phyloP scores from a whole-genome alignment of 2,888 invertebrate species.

The Orthosia incerta region DNA sequence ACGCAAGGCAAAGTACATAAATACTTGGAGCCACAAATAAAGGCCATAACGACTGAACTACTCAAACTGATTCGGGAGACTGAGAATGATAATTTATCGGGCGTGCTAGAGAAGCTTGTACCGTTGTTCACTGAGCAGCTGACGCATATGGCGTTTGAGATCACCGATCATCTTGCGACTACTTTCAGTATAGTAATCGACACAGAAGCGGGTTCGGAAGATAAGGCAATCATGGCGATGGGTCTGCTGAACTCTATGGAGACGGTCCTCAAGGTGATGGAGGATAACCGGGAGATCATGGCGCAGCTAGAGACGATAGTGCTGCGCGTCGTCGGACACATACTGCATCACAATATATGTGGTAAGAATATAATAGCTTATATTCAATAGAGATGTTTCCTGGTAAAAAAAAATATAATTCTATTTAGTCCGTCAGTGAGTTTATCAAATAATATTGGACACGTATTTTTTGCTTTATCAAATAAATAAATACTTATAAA shows the following conservation, averaged over 20 bases:
- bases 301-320: constrained; percentile 97
- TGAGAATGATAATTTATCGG: constrained; percentile 99
- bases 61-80: constrained; percentile 98
- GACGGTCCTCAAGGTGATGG: constrained; percentile 98
- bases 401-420: no score
- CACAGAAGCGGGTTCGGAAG: constrained; percentile 97
- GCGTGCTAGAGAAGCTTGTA: constrained; percentile 98
- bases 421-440: no score
- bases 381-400: constrained; percentile 10
- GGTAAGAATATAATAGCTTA: constrained; percentile 90
- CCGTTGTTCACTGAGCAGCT: constrained; percentile 97
- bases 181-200: constrained; percentile 95
- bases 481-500: no score
- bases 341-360: constrained; percentile 95
- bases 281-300: constrained; percentile 95
- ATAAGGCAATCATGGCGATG: constrained; percentile 99
- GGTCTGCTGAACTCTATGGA: constrained; percentile 99
- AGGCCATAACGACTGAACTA: constrained; percentile 95
- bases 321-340: constrained; percentile 96
- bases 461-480: no score
- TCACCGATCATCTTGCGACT: constrained; percentile 97
- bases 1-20: constrained; percentile 95
- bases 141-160: constrained; percentile 97
- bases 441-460: no score
- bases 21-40: constrained; percentile 95